Evolutionary conservation across 2,888 invertebrate species (phyloP).

Genomic region (Geotrupes spiniger): DNA sequence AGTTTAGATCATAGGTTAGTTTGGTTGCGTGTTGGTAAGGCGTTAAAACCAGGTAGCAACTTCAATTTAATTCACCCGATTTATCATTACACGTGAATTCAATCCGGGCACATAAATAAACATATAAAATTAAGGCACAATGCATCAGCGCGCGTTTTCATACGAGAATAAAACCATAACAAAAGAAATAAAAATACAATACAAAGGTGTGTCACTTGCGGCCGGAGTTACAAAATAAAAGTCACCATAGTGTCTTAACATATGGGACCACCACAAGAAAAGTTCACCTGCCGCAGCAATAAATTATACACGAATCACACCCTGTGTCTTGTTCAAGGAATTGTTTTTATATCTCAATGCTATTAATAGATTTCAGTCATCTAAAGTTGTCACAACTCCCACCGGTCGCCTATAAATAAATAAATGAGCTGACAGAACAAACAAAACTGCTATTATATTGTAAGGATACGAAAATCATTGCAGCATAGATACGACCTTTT

Average conservation of each 20-base stretch:
- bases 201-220: constrained; percentile 19
- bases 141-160: constrained; percentile 6
- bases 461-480: constrained; percentile 9
- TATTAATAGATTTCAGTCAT: constrained; percentile 25
- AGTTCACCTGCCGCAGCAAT: constrained; percentile 39
- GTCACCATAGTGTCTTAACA: constrained; percentile 36
- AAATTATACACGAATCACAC: constrained; percentile 41
- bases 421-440: constrained; percentile 16
- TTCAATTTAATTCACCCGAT: too few species aligned
- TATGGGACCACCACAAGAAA: constrained; percentile 39
- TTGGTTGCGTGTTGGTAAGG: too few species aligned
- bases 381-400: constrained; percentile 19
- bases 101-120: constrained; percentile 11
- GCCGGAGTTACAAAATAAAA: constrained; percentile 36
- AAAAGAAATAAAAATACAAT: constrained; percentile 25
- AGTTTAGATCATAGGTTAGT: too few species aligned
- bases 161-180: constrained; percentile 21
- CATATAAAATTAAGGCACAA: constrained; percentile 12
- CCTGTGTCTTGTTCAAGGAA: constrained; percentile 28
- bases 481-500: neutral
- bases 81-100: too few species aligned
- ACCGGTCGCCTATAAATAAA: constrained; percentile 15
- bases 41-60: too few species aligned
- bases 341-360: constrained; percentile 23
- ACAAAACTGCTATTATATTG: constrained; percentile 18